A percentile compares a stretch with the other conserved stretches of the same genome.
These are phyloP conservation scores for Choloepus hoffmanni DNA, from an alignment of 2,113 vertebrate species.

Conservation along the genomic window DNA sequence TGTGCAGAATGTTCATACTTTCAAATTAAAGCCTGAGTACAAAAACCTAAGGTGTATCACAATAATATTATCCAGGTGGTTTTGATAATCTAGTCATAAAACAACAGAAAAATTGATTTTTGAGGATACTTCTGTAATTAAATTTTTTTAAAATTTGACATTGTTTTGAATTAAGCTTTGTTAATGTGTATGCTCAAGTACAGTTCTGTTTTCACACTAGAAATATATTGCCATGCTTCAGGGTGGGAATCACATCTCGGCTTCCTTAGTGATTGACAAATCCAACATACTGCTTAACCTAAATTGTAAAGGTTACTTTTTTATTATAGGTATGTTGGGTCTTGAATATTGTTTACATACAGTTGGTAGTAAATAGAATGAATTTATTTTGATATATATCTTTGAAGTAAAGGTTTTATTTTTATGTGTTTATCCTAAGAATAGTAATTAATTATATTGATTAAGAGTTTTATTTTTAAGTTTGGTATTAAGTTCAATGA, in stretches of 20 bases:
- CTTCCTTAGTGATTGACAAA: background rate
- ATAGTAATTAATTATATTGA: background rate
- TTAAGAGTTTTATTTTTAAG: background rate
- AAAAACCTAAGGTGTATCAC: slow-evolving; percentile 37
- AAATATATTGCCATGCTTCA: background rate
- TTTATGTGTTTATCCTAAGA: slow-evolving; percentile 7
- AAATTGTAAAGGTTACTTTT: background rate
- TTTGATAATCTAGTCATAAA: slow-evolving; percentile 39
- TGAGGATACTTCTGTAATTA: background rate
- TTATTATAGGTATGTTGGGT: background rate
- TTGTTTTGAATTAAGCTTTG: slow-evolving; percentile 48
- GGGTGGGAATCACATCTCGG: background rate
- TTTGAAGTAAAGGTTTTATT: slow-evolving; percentile 53
- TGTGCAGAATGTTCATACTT: slow-evolving; percentile 39
- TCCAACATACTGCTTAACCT: background rate
- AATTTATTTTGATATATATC: slow-evolving; percentile 35
- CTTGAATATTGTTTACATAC: slow-evolving; percentile 3
- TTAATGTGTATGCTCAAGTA: background rate
- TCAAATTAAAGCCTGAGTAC: slow-evolving; percentile 48
- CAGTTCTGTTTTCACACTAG: background rate
- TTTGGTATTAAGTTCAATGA: background rate
- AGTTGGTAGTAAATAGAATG: slow-evolving; percentile 5
- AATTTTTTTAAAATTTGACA: background rate
- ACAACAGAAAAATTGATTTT: background rate
- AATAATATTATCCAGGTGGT: background rate